phyloP scores from a whole-genome alignment of 2,113 vertebrate genomes.

The Sturnus vulgaris region DNA sequence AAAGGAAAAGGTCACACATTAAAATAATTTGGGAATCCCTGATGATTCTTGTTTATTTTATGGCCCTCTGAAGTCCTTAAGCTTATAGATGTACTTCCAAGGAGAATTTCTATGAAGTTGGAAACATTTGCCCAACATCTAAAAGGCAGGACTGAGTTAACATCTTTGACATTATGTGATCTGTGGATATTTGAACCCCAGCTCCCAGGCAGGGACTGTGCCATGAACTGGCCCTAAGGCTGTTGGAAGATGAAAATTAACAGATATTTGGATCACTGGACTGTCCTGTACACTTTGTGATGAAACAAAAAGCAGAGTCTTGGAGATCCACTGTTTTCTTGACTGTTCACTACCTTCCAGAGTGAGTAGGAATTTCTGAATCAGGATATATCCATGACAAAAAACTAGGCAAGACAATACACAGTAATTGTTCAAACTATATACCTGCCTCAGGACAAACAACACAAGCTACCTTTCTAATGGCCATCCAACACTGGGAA shows the following conservation, averaged over 20 bases:
- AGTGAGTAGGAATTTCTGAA: neutral
- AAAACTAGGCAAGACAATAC: neutral
- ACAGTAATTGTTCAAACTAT: neutral
- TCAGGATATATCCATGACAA: neutral
- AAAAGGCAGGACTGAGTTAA: fast-evolving
- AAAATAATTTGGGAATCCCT: neutral
- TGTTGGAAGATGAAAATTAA: neutral
- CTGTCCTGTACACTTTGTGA: neutral
- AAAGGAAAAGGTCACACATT: neutral
- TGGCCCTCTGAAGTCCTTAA: neutral
- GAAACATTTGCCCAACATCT: neutral
- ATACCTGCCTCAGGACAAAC: neutral
- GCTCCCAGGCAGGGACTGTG: neutral
- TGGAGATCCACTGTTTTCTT: neutral
- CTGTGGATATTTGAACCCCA: neutral
- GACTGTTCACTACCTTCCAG: neutral
- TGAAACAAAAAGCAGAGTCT: neutral
- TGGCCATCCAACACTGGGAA: neutral
- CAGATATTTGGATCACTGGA: neutral
- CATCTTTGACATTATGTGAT: neutral
- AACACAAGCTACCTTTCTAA: neutral
- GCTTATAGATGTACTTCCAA: neutral
- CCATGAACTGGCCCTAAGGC: neutral
- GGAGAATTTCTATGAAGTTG: neutral
- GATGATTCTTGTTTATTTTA: neutral